Evolutionary conservation across 1,140 invertebrate species (phyloP).

Genomic region (Tetramorium simillimum): DNA sequence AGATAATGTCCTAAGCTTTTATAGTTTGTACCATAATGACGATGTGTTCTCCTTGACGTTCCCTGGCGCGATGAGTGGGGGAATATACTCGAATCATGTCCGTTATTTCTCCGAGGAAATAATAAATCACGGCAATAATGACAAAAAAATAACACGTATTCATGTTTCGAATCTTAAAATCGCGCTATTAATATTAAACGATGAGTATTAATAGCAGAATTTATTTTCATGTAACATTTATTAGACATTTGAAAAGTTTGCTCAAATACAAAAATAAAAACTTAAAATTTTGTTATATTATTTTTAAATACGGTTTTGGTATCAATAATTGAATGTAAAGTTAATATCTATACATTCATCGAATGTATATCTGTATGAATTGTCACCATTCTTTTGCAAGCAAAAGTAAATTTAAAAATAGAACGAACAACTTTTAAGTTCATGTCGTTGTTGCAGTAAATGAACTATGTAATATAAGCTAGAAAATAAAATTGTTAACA

Average conservation of each 20-base stretch:
- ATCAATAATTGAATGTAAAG: no score
- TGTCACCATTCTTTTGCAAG: no score
- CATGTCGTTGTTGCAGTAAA: no score
- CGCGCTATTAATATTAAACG: neutral
- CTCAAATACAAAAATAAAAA: neutral
- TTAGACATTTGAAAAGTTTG: neutral
- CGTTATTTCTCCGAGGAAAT: neutral
- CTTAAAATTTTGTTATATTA: no score
- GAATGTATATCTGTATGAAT: no score
- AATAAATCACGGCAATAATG: neutral
- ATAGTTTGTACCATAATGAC: conserved; percentile 51
- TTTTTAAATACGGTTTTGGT: no score
- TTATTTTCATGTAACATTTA: neutral
- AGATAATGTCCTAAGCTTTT: conserved; percentile 46
- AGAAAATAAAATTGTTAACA: neutral
- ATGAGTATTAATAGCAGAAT: neutral
- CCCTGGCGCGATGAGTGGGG: neutral
- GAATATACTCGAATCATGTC: neutral
- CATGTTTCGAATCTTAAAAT: neutral
- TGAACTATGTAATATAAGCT: no score
- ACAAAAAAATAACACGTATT: neutral
- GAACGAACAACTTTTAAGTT: no score
- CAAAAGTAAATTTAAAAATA: no score
- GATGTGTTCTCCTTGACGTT: neutral
- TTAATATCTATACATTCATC: no score